Evolutionary conservation across 2,113 vertebrate genomes (phyloP).

Genomic region (Antigone vipio): DNA sequence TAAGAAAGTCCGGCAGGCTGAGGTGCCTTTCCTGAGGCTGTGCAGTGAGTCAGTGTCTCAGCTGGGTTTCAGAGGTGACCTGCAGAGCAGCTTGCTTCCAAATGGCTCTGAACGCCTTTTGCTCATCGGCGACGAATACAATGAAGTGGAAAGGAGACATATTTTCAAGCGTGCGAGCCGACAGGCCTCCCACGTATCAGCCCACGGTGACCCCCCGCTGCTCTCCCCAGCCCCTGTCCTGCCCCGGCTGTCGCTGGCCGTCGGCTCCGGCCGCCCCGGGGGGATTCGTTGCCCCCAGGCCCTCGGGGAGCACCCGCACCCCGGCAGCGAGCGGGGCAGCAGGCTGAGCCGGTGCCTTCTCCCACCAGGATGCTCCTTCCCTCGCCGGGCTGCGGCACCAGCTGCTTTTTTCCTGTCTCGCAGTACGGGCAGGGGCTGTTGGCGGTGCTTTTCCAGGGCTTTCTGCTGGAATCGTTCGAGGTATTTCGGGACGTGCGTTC

Average conservation of each 20-base stretch:
- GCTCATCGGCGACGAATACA: fast-evolving
- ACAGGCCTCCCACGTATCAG: not conserved
- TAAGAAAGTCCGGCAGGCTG: fast-evolving
- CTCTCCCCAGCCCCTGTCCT: not conserved
- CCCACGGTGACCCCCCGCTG: not conserved
- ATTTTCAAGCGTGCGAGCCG: not conserved
- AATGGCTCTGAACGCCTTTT: not conserved
- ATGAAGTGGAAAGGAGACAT: not conserved
- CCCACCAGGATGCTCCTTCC: not conserved
- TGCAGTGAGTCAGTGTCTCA: not conserved
- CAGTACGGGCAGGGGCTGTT: not conserved
- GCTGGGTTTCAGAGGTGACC: not conserved
- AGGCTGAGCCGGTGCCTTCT: fast-evolving
- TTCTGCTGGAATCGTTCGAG: not conserved
- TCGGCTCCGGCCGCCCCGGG: fast-evolving
- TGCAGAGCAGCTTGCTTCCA: not conserved
- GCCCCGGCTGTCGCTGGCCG: not conserved
- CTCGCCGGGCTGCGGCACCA: not conserved
- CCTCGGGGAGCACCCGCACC: not conserved
- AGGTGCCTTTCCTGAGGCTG: not conserved
- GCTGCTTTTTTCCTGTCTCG: not conserved
- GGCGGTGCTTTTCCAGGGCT: not conserved
- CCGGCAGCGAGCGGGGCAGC: fast-evolving
- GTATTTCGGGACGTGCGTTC: not conserved
- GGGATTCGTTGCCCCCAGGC: not conserved